These are phyloP conservation scores for Iselma pallidipennis DNA, from an alignment of 2,888 invertebrate genomes.

Conservation along the genomic window DNA sequence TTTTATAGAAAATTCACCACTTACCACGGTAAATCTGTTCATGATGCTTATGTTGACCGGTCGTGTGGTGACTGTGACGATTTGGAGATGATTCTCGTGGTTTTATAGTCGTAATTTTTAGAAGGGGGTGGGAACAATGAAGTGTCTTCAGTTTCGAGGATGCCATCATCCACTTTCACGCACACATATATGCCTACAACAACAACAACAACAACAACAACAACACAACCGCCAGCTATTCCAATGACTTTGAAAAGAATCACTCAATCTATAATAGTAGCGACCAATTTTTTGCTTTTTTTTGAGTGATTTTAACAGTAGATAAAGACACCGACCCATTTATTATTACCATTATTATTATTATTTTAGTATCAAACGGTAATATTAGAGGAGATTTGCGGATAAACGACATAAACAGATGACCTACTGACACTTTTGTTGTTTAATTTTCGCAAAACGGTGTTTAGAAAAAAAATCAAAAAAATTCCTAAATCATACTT, in stretches of 20 bases:
- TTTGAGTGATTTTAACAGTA: background rate
- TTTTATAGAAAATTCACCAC: constrained; percentile 35
- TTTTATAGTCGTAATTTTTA: constrained; percentile 48
- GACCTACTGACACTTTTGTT: too few species aligned
- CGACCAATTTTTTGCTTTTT: too few species aligned
- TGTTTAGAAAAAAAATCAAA: too few species aligned
- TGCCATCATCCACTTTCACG: constrained; percentile 42
- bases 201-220: background rate
- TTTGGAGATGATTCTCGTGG: constrained; percentile 37
- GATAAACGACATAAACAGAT: too few species aligned
- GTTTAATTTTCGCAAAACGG: too few species aligned
- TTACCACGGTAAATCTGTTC: constrained; percentile 58
- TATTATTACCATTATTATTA: too few species aligned
- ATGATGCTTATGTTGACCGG: constrained; percentile 56
- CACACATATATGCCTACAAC: constrained; percentile 9
- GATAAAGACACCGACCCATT: background rate
- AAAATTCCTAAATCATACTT: background rate
- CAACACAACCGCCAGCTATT: constrained; percentile 1
- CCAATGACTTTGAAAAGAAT: background rate
- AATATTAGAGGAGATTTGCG: too few species aligned
- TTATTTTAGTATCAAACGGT: too few species aligned
- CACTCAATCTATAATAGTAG: too few species aligned
- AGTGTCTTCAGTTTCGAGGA: constrained; percentile 41
- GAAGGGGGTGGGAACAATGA: constrained; percentile 46
- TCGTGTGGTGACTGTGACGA: constrained; percentile 54